Conservation (phyloP, 1,140 invertebrate genomes). For the Calliphora vicina region DNA sequence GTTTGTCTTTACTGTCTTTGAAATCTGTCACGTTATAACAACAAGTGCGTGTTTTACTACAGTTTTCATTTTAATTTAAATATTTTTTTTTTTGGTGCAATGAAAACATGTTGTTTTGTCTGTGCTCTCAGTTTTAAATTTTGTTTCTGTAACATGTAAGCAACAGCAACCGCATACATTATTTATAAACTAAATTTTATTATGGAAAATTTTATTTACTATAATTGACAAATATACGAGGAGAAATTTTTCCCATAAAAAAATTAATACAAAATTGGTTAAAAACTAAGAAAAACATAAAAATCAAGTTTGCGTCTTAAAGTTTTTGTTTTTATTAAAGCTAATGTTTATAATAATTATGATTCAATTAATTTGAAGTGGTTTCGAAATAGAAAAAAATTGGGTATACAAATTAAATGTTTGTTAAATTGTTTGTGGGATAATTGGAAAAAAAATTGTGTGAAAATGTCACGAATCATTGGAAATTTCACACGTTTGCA, state of each 20-base stretch:
- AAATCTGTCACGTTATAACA: slow-evolving; percentile 16
- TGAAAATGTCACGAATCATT: too few species aligned
- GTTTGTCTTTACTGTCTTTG: background rate
- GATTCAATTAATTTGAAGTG: background rate
- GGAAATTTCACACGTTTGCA: too few species aligned
- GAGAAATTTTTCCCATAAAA: slow-evolving; percentile 10
- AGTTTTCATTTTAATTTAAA: background rate
- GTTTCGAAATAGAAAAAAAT: too few species aligned
- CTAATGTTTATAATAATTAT: background rate
- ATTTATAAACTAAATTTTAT: slow-evolving; percentile 7
- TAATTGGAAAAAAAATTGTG: too few species aligned
- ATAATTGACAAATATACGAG: slow-evolving; percentile 10
- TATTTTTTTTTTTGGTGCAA: background rate
- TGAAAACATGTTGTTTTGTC: background rate
- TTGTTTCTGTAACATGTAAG: background rate
- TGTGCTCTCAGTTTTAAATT: background rate
- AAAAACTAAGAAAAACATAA: background rate
- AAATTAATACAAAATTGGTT: background rate
- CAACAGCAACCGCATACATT: background rate
- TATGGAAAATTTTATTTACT: background rate
- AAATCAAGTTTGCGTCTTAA: background rate
- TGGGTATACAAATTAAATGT: too few species aligned
- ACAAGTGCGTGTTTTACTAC: slow-evolving; percentile 15
- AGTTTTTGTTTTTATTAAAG: background rate
- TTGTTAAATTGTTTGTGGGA: too few species aligned